Conservation (phyloP, 2,888 invertebrate species). For the Chrysolina oricalcia region DNA sequence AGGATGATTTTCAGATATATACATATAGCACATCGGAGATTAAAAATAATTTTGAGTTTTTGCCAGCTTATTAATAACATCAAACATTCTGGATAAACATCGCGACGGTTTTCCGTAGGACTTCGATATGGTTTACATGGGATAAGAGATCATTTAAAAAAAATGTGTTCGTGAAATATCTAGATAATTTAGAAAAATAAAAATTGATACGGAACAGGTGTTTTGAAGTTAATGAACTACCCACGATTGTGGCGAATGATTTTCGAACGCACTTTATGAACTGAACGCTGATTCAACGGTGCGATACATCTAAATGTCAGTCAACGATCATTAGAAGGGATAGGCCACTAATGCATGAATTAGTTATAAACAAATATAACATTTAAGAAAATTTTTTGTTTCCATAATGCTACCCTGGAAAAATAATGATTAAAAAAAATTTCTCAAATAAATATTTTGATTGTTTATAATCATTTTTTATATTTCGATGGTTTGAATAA, state of each 20-base stretch:
- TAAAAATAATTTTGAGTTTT: conserved; percentile 42
- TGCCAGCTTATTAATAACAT: conserved; percentile 46
- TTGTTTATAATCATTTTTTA: too few relatives aligned
- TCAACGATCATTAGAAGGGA: too few relatives aligned
- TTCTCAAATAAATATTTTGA: too few relatives aligned
- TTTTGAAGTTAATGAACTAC: neutral
- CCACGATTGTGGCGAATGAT: neutral
- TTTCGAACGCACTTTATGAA: neutral
- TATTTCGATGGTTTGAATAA: too few relatives aligned
- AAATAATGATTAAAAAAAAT: too few relatives aligned
- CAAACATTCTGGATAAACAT: conserved; percentile 37
- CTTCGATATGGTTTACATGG: conserved; percentile 31
- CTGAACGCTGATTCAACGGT: too few relatives aligned
- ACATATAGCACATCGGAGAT: conserved; percentile 38
- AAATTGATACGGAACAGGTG: conserved; percentile 4
- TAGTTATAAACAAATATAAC: too few relatives aligned
- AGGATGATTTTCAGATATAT: conserved; percentile 36
- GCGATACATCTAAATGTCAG: too few relatives aligned
- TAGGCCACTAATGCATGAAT: too few relatives aligned
- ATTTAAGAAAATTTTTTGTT: too few relatives aligned
- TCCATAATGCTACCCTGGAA: too few relatives aligned
- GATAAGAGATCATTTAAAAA: conserved; percentile 17
- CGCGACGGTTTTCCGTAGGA: conserved; percentile 26
- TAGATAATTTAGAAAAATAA: conserved; percentile 20
- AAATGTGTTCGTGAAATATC: neutral